Percentiles rank a stretch among this genome's conserved stretches.
These are phyloP conservation scores for Diprion similis DNA, from an alignment of 1,140 invertebrate genomes.

Conservation along the genomic window DNA sequence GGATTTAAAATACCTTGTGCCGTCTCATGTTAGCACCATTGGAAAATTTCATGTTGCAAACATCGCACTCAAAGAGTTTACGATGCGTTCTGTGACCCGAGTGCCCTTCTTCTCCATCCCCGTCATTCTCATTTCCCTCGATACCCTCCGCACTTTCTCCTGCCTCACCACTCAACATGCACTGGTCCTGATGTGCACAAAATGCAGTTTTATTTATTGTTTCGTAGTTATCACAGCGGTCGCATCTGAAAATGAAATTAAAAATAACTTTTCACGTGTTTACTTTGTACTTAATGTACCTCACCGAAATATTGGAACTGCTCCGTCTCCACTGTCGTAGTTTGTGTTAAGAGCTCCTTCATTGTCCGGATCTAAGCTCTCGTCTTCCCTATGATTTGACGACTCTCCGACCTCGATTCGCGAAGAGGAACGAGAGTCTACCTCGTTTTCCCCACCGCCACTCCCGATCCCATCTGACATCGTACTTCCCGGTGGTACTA, in stretches of 20 bases:
- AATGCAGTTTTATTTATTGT: slow-evolving; percentile 67
- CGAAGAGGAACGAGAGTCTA: slow-evolving; percentile 59
- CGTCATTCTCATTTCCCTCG: slow-evolving; percentile 53
- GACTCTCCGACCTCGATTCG: slow-evolving; percentile 52
- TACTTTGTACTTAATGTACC: background rate
- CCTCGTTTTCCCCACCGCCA: slow-evolving; percentile 60
- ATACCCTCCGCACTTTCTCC: slow-evolving; percentile 51
- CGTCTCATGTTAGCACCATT: slow-evolving; percentile 94
- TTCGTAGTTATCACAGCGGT: slow-evolving; percentile 73
- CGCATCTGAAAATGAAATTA: slow-evolving; percentile 57
- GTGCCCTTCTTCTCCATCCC: slow-evolving; percentile 59
- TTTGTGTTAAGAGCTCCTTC: slow-evolving; percentile 66
- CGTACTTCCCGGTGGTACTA: slow-evolving; percentile 49
- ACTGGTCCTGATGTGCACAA: slow-evolving; percentile 68
- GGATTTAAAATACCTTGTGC: slow-evolving; percentile 68
- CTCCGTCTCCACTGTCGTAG: slow-evolving; percentile 68
- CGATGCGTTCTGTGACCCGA: slow-evolving; percentile 66
- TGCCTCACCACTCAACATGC: slow-evolving; percentile 54
- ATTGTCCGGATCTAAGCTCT: slow-evolving; percentile 54
- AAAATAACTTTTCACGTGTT: slow-evolving; percentile 19
- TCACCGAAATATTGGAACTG: slow-evolving; percentile 61
- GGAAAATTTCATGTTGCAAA: slow-evolving; percentile 96
- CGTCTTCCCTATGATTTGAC: slow-evolving; percentile 54
- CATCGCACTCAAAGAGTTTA: slow-evolving; percentile 91
- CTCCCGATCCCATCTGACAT: slow-evolving; percentile 61